Base-by-base conservation (phyloP, 2,797 vertebrate species). In the Notolepis coatsorum region DNA sequence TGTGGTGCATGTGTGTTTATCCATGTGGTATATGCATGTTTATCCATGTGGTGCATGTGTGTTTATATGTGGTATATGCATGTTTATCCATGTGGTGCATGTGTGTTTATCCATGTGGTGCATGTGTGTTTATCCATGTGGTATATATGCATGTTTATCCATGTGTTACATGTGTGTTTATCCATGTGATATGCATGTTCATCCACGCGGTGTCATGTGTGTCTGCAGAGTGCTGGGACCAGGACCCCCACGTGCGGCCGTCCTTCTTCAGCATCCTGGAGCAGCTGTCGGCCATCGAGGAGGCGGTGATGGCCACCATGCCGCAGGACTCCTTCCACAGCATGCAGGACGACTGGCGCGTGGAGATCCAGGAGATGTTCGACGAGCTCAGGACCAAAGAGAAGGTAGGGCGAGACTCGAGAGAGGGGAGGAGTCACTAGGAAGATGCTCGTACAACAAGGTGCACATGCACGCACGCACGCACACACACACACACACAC, bases 351-450 rank as follows among this genome's bases (percentile, higher is more conserved):
- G 95, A 98, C 89, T 99, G 97, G 97, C 96, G 96, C 17, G 84
- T 97, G 84, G 97, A 99, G 89, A 98, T 99, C 80, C 96, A 98
- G 80, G 95, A 97, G 67, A 99, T 99, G 96, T 99, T 99, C 61
- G 94, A 96, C 61, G 97, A 99, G 81, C 77, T 98, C 67, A 94
- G 96, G 79, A 98, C 96, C 75, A 99, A 97, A 91, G 97, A 99
- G 88, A 98, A 99, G 91, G 97, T 98, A 60, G 79, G 6, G 81
- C 24, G n/a, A n/a, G n/a, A n/a, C n/a, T 3, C 46, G 25, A 15
- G 10, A 4, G 45, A 6, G n/a, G n/a, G n/a, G 48, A 51, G 9
- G 18, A 50, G 9, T 17, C 1, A n/a, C n/a, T n/a, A n/a, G n/a
- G n/a, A n/a, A n/a, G n/a, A 28, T 7, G 23, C n/a, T n/a, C n/a